These are phyloP conservation scores for Listronotus oregonensis DNA, from an alignment of 1,140 invertebrate genomes.

Conservation along the genomic window DNA sequence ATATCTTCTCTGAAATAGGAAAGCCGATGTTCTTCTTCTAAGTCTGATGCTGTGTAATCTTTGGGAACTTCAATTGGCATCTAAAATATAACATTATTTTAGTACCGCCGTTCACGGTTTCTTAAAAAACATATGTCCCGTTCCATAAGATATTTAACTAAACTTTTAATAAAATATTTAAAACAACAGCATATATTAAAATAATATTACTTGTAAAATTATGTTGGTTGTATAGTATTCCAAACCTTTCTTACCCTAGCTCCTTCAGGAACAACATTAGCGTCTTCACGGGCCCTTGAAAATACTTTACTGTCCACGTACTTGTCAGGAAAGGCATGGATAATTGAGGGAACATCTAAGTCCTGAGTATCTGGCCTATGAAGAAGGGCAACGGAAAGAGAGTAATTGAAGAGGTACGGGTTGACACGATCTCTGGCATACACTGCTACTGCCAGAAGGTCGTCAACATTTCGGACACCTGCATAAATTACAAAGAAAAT, in stretches of 20 bases:
- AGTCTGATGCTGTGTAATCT: conserved; percentile 70
- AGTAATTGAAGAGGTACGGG: conserved; percentile 78
- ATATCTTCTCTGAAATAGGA: conserved; percentile 70
- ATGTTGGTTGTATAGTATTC: too few species aligned
- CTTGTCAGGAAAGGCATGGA: conserved; percentile 78
- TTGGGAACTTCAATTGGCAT: conserved; percentile 65
- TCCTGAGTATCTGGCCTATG: conserved; percentile 76
- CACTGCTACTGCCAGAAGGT: conserved; percentile 70
- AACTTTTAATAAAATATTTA: too few species aligned
- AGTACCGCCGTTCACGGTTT: too few species aligned
- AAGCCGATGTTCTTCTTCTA: conserved; percentile 67
- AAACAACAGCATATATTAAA: too few species aligned
- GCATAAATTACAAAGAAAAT: background rate
- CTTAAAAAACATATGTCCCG: too few species aligned
- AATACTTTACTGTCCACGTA: conserved; percentile 76
- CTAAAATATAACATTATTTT: background rate
- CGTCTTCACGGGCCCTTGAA: conserved; percentile 68
- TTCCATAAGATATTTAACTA: too few species aligned
- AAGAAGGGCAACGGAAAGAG: conserved; percentile 72
- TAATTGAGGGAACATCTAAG: conserved; percentile 70
- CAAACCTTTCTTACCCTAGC: background rate
- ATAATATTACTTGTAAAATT: too few species aligned
- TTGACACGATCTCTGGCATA: conserved; percentile 77
- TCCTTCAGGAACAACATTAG: conserved; percentile 62
- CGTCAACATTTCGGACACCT: conserved; percentile 68